These are phyloP conservation scores for Caenorhabditis macrosperma DNA, from an alignment of 2,888 invertebrate genomes.

Conservation along the genomic window DNA sequence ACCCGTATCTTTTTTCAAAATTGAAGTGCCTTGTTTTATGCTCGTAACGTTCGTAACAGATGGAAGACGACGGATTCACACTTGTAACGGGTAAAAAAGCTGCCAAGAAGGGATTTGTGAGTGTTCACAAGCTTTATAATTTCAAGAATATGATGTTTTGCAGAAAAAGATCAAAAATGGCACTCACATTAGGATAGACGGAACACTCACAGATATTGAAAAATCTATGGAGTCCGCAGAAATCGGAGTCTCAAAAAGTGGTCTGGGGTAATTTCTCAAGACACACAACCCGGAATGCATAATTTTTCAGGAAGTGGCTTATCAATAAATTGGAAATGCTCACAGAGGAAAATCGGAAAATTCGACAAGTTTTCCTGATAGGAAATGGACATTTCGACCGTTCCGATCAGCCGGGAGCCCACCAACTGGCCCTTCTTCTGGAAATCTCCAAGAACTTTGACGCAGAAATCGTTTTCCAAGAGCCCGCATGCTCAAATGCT, in stretches of 20 bases:
- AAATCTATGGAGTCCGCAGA: conserved; percentile 48
- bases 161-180: conserved; percentile 32
- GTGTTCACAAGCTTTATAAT: conserved; percentile 24
- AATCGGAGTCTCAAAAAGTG: neutral
- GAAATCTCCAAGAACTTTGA: conserved; percentile 42
- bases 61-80: conserved; percentile 69
- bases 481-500: conserved; percentile 43
- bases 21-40: no score
- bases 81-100: conserved; percentile 51
- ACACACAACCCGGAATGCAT: neutral
- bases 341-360: conserved; percentile 18
- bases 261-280: conserved; percentile 2
- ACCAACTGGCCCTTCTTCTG: conserved; percentile 64
- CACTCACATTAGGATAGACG: conserved; percentile 52
- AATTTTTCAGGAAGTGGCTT: conserved; percentile 45
- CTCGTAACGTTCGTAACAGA: neutral
- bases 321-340: neutral
- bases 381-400: conserved; percentile 72
- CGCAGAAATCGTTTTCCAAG: conserved; percentile 56
- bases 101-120: conserved; percentile 13
- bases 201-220: conserved; percentile 49
- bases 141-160: no score
- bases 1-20: neutral
- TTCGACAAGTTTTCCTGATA: conserved; percentile 60
- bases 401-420: conserved; percentile 58